Base-by-base conservation (phyloP, 2,888 invertebrate species). In the Dichetophora obliterata region DNA sequence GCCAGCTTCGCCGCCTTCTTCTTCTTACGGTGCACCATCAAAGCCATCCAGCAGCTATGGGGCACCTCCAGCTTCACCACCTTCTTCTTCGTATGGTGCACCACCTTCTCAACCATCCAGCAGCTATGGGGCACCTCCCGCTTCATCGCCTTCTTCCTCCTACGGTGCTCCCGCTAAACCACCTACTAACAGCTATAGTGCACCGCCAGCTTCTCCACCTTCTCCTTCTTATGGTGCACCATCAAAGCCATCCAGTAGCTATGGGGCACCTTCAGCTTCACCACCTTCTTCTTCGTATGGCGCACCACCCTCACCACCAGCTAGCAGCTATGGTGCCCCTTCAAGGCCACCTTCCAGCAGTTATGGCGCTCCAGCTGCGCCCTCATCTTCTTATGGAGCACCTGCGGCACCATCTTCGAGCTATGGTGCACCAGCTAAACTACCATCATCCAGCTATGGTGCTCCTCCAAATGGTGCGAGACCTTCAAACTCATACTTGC, bases 381-480 rank as follows among this genome's bases (percentile, higher is more conserved):
- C 3, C 89, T 91, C 8, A 89, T 82, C 86, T 0, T 81, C 81
- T 24, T 88, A 87, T 76, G 88, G 88, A 9, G 87, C 88, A 19
- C 88, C 88, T 11, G 77, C 83, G 8, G 34, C 65, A 57, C 78
- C 81, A 31, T 79, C 81, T 2, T 52, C 75, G 11, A 81, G 83
- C 72, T 88, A 87, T 61, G 87, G 88, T 61, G 87, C 88, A 5
- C 87, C 8, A 24, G 43, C 71, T 14, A 16, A 34, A 6, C 43
- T 43, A 5, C 71, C 71, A 3, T 57, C 71, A 24, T 57, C 31
- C 59, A 71, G 71, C 43, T 71, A 71, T 37, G 71, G 71, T 48
- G 85, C 79, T 83, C 87, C 90, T 1, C 89, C 89, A 34, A 91
- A 91, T 5, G 90, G 91, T 0, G 89, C 89, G 0, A 88, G 88